A percentile compares a stretch with the other conserved stretches of the same genome.
Evolutionary conservation across 1,140 invertebrate genomes (phyloP).

Genomic region (Adelges cooleyi): DNA sequence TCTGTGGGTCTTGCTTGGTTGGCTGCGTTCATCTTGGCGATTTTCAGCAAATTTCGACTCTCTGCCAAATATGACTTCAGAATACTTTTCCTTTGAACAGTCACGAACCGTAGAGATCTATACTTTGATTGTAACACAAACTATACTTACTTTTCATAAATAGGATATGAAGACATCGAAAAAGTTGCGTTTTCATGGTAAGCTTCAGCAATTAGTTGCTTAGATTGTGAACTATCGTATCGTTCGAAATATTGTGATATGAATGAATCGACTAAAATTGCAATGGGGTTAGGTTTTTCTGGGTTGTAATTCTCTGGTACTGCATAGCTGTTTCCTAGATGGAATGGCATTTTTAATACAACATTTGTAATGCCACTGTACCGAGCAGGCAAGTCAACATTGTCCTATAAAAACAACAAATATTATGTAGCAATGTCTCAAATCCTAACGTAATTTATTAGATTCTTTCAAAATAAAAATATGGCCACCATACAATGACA

Average conservation of each 20-base stretch:
- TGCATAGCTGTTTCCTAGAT: neutral
- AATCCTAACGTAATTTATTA: no score
- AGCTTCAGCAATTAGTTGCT: neutral
- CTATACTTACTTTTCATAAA: no score
- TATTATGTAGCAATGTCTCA: no score
- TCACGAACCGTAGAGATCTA: no score
- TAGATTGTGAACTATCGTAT: neutral
- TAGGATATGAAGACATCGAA: neutral
- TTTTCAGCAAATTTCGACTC: neutral
- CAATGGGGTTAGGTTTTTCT: neutral
- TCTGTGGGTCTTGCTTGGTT: no score
- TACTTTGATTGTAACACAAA: no score
- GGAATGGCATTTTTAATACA: constrained; percentile 10
- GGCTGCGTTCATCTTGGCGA: neutral
- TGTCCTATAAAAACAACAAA: constrained; percentile 10
- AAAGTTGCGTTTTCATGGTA: constrained; percentile 19
- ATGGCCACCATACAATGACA: no score
- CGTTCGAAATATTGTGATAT: neutral
- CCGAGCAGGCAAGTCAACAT: neutral
- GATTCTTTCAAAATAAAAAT: no score
- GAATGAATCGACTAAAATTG: constrained; percentile 1
- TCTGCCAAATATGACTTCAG: neutral
- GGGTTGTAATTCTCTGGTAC: constrained; percentile 3
- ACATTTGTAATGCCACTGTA: neutral
- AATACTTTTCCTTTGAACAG: no score